Base-by-base conservation (phyloP, 2,888 invertebrate genomes). In the Luperina testacea region DNA sequence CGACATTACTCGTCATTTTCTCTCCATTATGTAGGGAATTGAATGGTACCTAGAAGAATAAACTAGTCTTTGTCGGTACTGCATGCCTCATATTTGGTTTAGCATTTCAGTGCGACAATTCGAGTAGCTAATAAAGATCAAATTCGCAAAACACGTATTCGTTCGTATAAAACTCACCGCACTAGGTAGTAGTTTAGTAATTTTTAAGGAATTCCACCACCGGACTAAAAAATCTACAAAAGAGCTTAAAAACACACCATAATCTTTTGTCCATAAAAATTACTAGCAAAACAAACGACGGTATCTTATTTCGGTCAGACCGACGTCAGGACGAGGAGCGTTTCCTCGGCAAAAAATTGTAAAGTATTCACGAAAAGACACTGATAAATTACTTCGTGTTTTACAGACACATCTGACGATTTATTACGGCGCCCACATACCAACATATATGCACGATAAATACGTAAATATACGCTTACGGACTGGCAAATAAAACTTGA, bases 331-430 rank as follows among this genome's bases (percentile, higher is more conserved):
- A 83, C 73, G 73, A 71, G 65, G 72, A 85, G 64, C 82, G 76
- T 72, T 82, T 75, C 86, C 85, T 86, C 81, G 75, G 86, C 87
- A 91, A 92, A 92, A 92, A 92, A 90, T 90, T 91, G 88, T 90
- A 90, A 91, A 90, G 90, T 91, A 91, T 91, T 91, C 91, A 87
- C 78, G 85, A 84, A 85, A 87, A 87, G 91, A 92, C 90, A 90
- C 89, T 91, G 92, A 92, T 90, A 92, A 92, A 92, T 92, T 90
- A 92, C 92, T 85, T 86, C 90, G 84, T 91, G 92, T 91, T 92
- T 92, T 91, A 92, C 90, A 92, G 92, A 90, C 91, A 90, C 87
- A 89, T 87, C 89, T 82, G 85, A 84, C 88, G 91, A 92, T 92
- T 92, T 92, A 92, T 92, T 89, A 90, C 90, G 82, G 79, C 84